phyloP scores from a whole-genome alignment of 2,113 vertebrate species.

The Rafetus swinhoei region DNA sequence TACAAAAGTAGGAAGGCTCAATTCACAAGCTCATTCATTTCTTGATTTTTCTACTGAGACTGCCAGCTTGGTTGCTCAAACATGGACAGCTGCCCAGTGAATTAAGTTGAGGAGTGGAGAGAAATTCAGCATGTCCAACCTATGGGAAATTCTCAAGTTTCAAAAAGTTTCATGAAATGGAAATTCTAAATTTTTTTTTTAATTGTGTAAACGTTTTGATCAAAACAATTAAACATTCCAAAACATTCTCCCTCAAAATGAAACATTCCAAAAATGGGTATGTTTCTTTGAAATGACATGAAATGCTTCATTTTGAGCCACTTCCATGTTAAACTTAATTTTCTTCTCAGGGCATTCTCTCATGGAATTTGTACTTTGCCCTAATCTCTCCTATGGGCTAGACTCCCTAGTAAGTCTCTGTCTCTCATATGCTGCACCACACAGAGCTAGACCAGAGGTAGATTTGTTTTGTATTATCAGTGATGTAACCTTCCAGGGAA shows the following conservation, averaged over 20 bases:
- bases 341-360: neutral
- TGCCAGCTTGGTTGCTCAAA: constrained; percentile 22
- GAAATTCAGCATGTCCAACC: neutral
- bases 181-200: neutral
- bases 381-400: neutral
- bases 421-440: neutral
- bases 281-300: neutral
- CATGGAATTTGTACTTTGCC: neutral
- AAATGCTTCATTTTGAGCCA: neutral
- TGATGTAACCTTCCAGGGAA: neutral
- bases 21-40: constrained; percentile 6
- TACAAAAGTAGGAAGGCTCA: constrained; percentile 30
- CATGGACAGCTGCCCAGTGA: neutral
- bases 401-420: neutral
- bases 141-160: neutral
- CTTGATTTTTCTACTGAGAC: constrained; percentile 43
- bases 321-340: neutral
- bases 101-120: neutral
- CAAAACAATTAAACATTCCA: neutral
- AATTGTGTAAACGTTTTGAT: neutral
- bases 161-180: neutral
- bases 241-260: neutral
- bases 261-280: neutral
- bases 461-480: neutral
- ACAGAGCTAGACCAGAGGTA: neutral